These are phyloP conservation scores for Chromobotia macracanthus DNA, from an alignment of 2,797 vertebrate genomes.

Conservation along the genomic window DNA sequence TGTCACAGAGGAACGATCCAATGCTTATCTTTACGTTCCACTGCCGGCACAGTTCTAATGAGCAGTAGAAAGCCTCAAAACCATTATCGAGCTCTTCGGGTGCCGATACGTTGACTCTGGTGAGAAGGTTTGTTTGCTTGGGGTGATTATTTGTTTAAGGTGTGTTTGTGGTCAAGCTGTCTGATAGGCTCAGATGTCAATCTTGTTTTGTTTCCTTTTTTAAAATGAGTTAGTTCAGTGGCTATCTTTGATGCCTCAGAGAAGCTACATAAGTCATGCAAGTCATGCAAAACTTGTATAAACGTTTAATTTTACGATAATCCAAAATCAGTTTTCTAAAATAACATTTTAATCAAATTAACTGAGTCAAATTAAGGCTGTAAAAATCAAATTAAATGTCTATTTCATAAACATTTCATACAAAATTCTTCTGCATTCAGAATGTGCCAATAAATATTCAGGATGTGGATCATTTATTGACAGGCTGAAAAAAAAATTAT, in stretches of 20 bases:
- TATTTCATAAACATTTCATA: too few relatives aligned
- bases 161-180: conserved; percentile 30
- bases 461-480: not conserved
- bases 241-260: not conserved
- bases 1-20: conserved; percentile 77
- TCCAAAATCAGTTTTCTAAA: too few relatives aligned
- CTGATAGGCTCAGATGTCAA: conserved; percentile 31
- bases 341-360: too few relatives aligned
- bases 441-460: not conserved
- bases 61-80: conserved; percentile 67
- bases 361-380: too few relatives aligned
- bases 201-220: not conserved
- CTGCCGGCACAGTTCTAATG: conserved; percentile 69
- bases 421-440: too few relatives aligned
- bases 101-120: conserved; percentile 49
- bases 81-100: conserved; percentile 65
- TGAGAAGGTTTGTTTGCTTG: conserved; percentile 32
- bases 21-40: conserved; percentile 76
- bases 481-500: not conserved
- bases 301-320: too few relatives aligned
- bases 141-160: conserved; percentile 2
- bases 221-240: not conserved
- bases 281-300: too few relatives aligned
- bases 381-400: too few relatives aligned
- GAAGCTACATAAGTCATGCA: not conserved